Base-by-base conservation (phyloP, 2,888 invertebrate species). In the Automeris io region DNA sequence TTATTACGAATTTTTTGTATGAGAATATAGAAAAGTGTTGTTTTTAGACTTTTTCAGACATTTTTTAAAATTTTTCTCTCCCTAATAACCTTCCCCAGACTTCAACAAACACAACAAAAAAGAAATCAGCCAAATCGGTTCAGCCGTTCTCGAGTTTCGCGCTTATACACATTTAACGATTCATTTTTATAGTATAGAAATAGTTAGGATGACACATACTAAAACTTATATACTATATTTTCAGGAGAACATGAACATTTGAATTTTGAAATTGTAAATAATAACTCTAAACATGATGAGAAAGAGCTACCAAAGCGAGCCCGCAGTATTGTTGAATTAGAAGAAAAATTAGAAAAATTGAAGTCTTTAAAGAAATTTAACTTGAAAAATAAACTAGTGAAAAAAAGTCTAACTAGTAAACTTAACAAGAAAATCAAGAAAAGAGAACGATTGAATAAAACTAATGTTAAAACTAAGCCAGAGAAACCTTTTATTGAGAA, bases 371-470 rank as follows among this genome's bases (percentile, higher is more conserved):
- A 89, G 46, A 90, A 88, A 40, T 81, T 90, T 35, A 88, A 88
- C 38, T 88, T 92, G 33, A 92, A 91, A 70, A 90, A 89, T 40
- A 92, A 91, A 72, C 64, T 92, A 35, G 70, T 88, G 1, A 93
- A 91, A 57, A 92, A 92, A 59, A 89, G 88, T 47, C 69, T 93
- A 24, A 91, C 88, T 51, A 92, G 90, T 57, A 89, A 90, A 65
- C 68, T 93, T 39, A 91, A 90, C 51, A 92, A 92, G 54, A 91
- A 91, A 61, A 80, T 86, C 1, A 91, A 90, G 54, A 89, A 87
- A 52, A 88, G 88, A 47, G 90, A 91, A 52, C 75, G 90, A 49
- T 35, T 56, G 8, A 70, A 71, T 47, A 65, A 73, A 44, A 69
- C 55, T 6, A 77, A 50, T 56, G 68, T 55, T 51, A 86, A 66